Conservation (phyloP, 2,113 vertebrate genomes). For the Cnemophilus loriae region DNA sequence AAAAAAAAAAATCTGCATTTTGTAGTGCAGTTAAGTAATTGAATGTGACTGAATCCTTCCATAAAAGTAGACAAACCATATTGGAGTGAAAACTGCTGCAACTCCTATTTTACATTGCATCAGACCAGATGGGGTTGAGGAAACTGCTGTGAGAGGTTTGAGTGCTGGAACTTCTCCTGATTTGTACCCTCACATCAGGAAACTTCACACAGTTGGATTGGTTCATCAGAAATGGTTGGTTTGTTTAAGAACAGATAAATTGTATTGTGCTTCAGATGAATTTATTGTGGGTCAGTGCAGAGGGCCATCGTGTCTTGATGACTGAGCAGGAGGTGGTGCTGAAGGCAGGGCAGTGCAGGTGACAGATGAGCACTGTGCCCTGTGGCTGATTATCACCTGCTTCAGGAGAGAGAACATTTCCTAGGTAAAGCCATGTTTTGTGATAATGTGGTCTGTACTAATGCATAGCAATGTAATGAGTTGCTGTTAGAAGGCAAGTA, state of each 20-base stretch:
- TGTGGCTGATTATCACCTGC: neutral
- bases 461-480: neutral
- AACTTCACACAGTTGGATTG: neutral
- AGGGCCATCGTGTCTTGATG: fast-evolving
- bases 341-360: neutral
- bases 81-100: neutral
- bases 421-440: neutral
- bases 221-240: neutral
- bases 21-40: neutral
- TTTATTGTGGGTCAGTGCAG: neutral
- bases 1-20: neutral
- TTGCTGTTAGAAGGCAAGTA: neutral
- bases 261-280: neutral
- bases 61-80: neutral
- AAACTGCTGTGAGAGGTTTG: neutral
- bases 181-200: neutral
- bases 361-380: neutral
- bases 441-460: no score
- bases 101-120: neutral
- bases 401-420: neutral
- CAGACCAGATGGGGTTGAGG: neutral
- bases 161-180: neutral
- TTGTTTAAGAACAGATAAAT: neutral
- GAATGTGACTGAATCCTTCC: neutral
- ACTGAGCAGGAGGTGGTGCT: neutral